These are phyloP conservation scores for Druceiella hillmani DNA, from an alignment of 2,888 invertebrate genomes.

Conservation along the genomic window DNA sequence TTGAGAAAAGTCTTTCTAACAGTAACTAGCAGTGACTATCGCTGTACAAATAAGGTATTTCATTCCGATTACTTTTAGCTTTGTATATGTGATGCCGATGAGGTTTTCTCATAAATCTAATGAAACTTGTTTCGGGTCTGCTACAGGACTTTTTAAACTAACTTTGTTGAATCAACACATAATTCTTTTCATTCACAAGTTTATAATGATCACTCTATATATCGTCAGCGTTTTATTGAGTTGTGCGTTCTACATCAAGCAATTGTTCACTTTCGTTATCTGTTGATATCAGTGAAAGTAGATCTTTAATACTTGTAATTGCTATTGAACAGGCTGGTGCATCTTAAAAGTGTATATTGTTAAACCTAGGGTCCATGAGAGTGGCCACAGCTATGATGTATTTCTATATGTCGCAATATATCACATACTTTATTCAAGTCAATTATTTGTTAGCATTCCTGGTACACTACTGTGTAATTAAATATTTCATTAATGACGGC, in stretches of 20 bases:
- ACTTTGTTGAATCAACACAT: slow-evolving; percentile 3
- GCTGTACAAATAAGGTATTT: too few relatives aligned
- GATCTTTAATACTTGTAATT: slow-evolving; percentile 4
- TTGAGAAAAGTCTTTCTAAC: too few relatives aligned
- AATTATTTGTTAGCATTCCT: slow-evolving; percentile 12
- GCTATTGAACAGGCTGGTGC: slow-evolving; percentile 6
- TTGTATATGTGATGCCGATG: too few relatives aligned
- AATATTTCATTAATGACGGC: slow-evolving; percentile 15
- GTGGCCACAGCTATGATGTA: slow-evolving; percentile 17
- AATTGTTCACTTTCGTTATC: slow-evolving; percentile 2
- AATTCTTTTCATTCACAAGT: slow-evolving; percentile 8
- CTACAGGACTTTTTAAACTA: slow-evolving; percentile 7
- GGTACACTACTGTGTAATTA: slow-evolving; percentile 17
- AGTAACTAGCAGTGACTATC: too few relatives aligned
- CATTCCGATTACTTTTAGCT: too few relatives aligned
- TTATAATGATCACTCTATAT: slow-evolving; percentile 9
- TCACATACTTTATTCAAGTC: too few relatives aligned
- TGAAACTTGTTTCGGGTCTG: too few relatives aligned
- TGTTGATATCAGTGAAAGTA: slow-evolving; percentile 1
- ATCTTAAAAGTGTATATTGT: slow-evolving; percentile 17
- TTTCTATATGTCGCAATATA: too few relatives aligned
- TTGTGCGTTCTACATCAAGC: too few relatives aligned
- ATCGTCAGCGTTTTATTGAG: too few relatives aligned
- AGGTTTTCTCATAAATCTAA: too few relatives aligned
- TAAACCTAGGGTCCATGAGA: slow-evolving; percentile 13